Evolutionary conservation across 1,140 invertebrate species (phyloP).

Genomic region (Medauroidea extradentata): DNA sequence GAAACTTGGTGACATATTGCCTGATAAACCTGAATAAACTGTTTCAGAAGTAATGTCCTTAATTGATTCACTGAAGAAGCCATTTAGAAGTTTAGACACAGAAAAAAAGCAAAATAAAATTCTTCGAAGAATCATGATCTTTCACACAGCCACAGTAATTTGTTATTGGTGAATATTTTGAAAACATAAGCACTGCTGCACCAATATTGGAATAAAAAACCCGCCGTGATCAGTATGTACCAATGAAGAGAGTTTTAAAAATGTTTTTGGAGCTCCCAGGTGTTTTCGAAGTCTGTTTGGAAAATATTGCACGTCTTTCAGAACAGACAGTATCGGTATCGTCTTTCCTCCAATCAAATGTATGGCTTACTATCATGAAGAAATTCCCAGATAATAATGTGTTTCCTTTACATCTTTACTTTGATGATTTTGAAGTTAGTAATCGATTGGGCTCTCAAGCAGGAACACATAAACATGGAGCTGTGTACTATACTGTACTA

Average conservation of each 20-base stretch:
- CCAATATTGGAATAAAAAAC: background rate
- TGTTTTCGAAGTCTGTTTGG: background rate
- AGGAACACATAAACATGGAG: background rate
- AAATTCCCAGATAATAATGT: background rate
- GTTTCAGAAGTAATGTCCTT: background rate
- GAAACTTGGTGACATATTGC: background rate
- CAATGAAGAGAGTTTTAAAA: background rate
- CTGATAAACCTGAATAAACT: background rate
- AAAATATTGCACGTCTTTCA: background rate
- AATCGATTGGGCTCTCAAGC: constrained; percentile 1
- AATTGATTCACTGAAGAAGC: background rate
- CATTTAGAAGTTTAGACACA: background rate
- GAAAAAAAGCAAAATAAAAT: background rate
- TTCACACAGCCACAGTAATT: background rate
- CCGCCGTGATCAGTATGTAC: background rate
- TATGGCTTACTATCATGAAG: background rate
- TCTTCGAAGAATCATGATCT: background rate
- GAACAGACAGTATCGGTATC: background rate
- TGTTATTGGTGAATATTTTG: background rate
- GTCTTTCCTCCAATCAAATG: background rate
- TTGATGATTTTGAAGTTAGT: constrained; percentile 4
- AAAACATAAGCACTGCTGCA: background rate
- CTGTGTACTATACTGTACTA: background rate
- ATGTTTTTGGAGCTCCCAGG: background rate
- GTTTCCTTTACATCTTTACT: background rate